These are phyloP conservation scores for Nomada hirtipes DNA, from an alignment of 2,888 invertebrate genomes.

Conservation along the genomic window DNA sequence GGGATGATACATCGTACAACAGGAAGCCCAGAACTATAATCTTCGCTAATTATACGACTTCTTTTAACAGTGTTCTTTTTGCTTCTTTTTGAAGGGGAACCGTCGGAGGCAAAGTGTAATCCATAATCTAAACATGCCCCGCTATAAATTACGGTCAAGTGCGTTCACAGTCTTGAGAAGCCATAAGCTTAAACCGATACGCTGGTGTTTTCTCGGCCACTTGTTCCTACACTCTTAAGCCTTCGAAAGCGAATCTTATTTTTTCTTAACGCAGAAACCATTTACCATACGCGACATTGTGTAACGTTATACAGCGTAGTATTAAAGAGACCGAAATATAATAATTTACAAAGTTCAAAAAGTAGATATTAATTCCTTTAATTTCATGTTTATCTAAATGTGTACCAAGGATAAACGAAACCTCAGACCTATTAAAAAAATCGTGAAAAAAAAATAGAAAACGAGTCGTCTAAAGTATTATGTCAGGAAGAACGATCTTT, in stretches of 20 bases:
- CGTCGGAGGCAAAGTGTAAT: background rate
- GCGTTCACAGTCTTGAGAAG: conserved; percentile 45
- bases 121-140: conserved; percentile 32
- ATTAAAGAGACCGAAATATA: background rate
- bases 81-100: no score
- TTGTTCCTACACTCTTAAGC: conserved; percentile 28
- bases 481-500: conserved; percentile 7
- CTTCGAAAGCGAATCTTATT: conserved; percentile 14
- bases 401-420: no score
- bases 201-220: conserved; percentile 30
- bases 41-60: background rate
- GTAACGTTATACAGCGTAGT: no score
- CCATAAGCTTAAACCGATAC: conserved; percentile 41
- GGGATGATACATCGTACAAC: no score
- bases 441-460: no score
- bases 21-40: background rate
- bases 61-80: background rate
- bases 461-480: background rate
- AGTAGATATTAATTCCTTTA: no score
- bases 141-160: conserved; percentile 59
- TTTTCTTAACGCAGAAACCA: background rate
- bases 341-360: no score
- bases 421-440: no score
- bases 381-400: no score
- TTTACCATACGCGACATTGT: background rate